Base-by-base conservation (phyloP, 2,888 invertebrate species). In the Dromius quadrimaculatus region DNA sequence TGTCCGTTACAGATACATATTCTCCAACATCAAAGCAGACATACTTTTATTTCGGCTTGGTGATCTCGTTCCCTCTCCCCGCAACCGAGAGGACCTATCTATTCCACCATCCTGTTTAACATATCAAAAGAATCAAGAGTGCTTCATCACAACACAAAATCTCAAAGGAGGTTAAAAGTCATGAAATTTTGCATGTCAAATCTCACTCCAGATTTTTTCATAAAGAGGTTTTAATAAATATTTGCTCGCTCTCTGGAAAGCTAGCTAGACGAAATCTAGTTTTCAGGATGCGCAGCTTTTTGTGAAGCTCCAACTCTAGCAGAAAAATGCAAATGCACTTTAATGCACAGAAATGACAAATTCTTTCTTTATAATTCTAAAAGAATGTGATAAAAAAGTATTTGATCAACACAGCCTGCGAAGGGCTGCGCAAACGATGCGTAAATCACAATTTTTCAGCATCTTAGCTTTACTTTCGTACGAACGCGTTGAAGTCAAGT, bases 121-220 rank as follows among this genome's bases (percentile, higher is more conserved):
- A 68, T 68, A 68, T 68, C 68, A 68, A 68, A 68, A 68, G 68
- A 68, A 68, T 68, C 68, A 68, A 45, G 59, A 68, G 68, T 68
- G 68, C 68, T 59, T 57, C 68, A 68, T 68, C 59, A 68, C 59
- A 68, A 68, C 68, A 43, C 54, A 41, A 66, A 68, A 59, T 68
- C 68, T 68, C 68, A 68, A 68, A 68, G 68, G 59, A 68, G 68
- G 28, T 64, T 68, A 59, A 68, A 43, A 57, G 43, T 68, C 43
- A 59, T 57, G 68, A 68, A 68, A 68, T 68, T 68, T 59, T 68
- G 45, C 68, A 68, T 68, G 59, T 57, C 57, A 20, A 57, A 23
- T 38, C 32, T 19, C 15, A 3, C 41, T 20, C 57, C 68, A 59
- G 68, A 68, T 68, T 68, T 68, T 59, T 57, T 66, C 38, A 66